Conservation (phyloP, 2,888 invertebrate species). For the Eristalinus sepulchralis region DNA sequence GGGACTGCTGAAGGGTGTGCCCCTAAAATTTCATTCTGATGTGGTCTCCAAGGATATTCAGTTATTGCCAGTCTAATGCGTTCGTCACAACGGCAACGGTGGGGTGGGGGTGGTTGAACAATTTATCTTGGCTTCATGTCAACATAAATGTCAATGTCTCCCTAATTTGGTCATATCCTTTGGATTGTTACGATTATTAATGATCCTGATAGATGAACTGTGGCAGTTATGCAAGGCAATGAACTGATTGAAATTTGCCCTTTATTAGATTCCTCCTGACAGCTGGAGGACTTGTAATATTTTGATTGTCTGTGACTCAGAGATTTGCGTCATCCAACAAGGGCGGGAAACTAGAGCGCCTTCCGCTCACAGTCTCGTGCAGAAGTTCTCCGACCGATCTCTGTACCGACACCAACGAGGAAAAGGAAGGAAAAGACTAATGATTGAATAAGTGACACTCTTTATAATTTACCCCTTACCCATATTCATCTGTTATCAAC, state of each 20-base stretch:
- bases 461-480: too few species aligned
- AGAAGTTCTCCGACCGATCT: too few species aligned
- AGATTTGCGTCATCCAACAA: too few species aligned
- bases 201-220: constrained; percentile 2
- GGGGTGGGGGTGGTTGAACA: neutral
- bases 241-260: neutral
- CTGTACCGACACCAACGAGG: too few species aligned
- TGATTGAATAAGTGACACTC: too few species aligned
- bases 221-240: neutral
- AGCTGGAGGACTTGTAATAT: too few species aligned
- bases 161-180: constrained; percentile 32
- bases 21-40: constrained; percentile 10
- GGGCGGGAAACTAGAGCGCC: too few species aligned
- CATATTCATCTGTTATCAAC: too few species aligned
- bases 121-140: constrained; percentile 32
- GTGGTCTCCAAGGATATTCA: neutral
- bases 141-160: constrained; percentile 40
- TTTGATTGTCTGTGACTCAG: too few species aligned
- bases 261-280: neutral
- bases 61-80: constrained; percentile 12
- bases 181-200: constrained; percentile 28
- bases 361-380: too few species aligned
- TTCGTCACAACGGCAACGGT: neutral
- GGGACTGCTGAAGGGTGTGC: neutral
- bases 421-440: too few species aligned